These are phyloP conservation scores for Drosophila demipolita DNA, from an alignment of 2,888 invertebrate genomes.

Conservation along the genomic window DNA sequence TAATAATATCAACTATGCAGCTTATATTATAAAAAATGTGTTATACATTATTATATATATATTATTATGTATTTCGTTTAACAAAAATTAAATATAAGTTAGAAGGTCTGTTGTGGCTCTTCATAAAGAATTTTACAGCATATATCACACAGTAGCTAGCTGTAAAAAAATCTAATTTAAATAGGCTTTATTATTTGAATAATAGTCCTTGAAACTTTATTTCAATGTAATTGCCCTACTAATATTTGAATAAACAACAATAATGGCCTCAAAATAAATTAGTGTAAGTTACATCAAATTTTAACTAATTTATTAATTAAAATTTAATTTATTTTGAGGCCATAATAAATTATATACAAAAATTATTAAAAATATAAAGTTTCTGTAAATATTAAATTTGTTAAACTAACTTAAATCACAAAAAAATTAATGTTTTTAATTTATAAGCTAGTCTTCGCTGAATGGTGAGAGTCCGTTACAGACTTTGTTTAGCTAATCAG, in stretches of 20 bases:
- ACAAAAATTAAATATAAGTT: too few species aligned
- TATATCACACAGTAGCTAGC: not conserved
- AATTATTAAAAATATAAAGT: too few species aligned
- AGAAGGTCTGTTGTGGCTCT: too few species aligned
- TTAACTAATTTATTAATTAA: too few species aligned
- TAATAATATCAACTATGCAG: not conserved
- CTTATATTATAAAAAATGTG: not conserved
- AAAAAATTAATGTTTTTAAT: not conserved
- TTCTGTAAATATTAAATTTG: too few species aligned
- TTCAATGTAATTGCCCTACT: not conserved
- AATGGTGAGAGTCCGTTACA: constrained; percentile 3
- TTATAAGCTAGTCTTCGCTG: not conserved
- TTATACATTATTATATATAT: not conserved
- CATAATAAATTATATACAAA: too few species aligned
- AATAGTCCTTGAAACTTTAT: not conserved
- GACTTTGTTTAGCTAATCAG: constrained; percentile 13
- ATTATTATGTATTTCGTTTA: not conserved
- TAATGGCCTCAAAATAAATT: not conserved
- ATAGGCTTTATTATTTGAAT: not conserved
- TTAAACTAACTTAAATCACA: not conserved
- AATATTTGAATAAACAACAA: not conserved
- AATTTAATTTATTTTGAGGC: too few species aligned
- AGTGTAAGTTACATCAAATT: too few species aligned
- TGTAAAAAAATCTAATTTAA: too few species aligned
- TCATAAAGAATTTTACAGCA: not conserved